Percentiles rank a stretch among this genome's conserved stretches.
Evolutionary conservation across 2,113 vertebrate species (phyloP).

Genomic region (Neodontobutis hainanensis): DNA sequence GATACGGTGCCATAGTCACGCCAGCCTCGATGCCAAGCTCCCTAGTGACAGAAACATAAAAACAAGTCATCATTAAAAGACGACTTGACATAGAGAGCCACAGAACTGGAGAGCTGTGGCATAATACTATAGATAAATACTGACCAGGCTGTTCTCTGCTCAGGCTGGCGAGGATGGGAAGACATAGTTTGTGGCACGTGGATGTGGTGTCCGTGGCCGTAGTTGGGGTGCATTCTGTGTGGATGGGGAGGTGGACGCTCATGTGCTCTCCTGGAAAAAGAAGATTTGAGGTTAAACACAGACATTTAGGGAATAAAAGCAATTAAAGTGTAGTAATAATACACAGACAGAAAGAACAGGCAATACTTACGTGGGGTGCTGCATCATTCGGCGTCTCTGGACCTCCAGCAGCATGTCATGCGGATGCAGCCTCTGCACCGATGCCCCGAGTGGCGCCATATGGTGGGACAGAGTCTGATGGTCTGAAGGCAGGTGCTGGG

Average conservation of each 20-base stretch:
- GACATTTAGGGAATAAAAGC: not conserved
- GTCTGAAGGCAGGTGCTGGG: slow-evolving; percentile 88
- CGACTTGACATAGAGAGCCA: not conserved
- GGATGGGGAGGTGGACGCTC: slow-evolving; percentile 97
- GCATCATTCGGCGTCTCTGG: slow-evolving; percentile 95
- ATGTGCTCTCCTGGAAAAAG: slow-evolving; percentile 86
- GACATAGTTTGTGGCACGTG: slow-evolving; percentile 99
- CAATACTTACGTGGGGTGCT: slow-evolving; percentile 92
- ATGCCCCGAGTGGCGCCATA: slow-evolving; percentile 86
- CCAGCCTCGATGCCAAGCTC: slow-evolving; percentile 97
- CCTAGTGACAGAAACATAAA: slow-evolving; percentile 75
- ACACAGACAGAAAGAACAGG: not conserved
- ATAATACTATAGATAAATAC: slow-evolving; percentile 55
- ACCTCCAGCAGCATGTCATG: slow-evolving; percentile 98
- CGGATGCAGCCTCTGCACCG: slow-evolving; percentile 91
- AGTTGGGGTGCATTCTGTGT: slow-evolving; percentile 99
- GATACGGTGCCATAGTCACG: slow-evolving; percentile 91
- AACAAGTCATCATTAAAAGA: slow-evolving; percentile 1
- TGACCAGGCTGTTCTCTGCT: slow-evolving; percentile 95
- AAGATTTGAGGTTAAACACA: not conserved
- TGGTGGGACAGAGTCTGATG: slow-evolving; percentile 93
- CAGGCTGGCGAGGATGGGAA: slow-evolving; percentile 93
- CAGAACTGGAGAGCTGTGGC: not conserved
- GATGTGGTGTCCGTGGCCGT: slow-evolving; percentile 98
- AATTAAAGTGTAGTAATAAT: not conserved